phyloP scores from a whole-genome alignment of 2,797 vertebrate species.

The Ctenochaetus hawaiiensis region DNA sequence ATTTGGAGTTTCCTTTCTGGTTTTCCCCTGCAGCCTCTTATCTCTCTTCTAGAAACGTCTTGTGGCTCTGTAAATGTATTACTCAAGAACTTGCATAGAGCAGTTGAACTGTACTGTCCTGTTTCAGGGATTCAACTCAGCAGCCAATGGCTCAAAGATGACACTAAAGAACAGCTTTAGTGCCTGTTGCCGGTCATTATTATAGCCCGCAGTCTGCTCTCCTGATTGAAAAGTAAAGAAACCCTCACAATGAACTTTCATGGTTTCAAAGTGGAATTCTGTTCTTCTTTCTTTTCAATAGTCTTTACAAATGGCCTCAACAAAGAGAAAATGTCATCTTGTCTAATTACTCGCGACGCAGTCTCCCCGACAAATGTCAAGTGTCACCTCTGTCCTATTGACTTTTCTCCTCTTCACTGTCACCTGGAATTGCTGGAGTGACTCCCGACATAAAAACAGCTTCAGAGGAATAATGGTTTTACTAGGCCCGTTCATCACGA shows the following conservation, averaged over 20 bases:
- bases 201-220: not conserved
- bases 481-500: constrained; percentile 1
- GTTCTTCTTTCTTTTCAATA: constrained; percentile 6
- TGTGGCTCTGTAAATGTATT: constrained; percentile 5
- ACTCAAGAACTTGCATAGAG: not conserved
- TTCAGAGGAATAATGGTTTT: constrained; percentile 15
- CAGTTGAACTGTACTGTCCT: too few species aligned
- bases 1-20: not conserved
- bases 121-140: not conserved
- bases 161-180: not conserved
- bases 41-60: not conserved
- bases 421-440: constrained; percentile 26
- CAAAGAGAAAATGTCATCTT: constrained; percentile 54
- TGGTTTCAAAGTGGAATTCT: not conserved
- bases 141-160: not conserved
- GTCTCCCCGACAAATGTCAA: constrained; percentile 63
- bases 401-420: constrained; percentile 46
- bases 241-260: not conserved
- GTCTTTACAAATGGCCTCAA: constrained; percentile 20
- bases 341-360: constrained; percentile 48
- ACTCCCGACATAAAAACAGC: constrained; percentile 29
- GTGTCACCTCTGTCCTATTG: constrained; percentile 36
- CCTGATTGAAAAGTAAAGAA: not conserved
- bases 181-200: constrained; percentile 9
- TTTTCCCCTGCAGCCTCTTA: not conserved